Percentiles rank a stretch among this genome's conserved stretches.
Conservation (phyloP, 92 coral and sea anemone species). For the Zoanthus sansibaricus region DNA sequence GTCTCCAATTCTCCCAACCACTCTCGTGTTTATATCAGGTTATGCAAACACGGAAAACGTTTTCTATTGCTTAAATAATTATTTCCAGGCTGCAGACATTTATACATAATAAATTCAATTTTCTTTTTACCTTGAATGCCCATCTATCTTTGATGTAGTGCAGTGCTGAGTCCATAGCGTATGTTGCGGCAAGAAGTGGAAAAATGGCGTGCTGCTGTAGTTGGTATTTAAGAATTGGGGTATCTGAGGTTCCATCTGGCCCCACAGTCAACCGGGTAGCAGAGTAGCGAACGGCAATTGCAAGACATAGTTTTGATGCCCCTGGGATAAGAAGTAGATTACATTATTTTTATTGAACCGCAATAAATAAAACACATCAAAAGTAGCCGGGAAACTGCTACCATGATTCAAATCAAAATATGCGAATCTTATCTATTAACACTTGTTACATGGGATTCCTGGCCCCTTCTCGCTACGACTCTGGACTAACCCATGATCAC, state of each 20-base stretch:
- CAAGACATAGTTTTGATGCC: constrained; percentile 76
- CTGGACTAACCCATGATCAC: too few relatives aligned
- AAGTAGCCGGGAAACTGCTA: neutral
- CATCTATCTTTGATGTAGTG: constrained; percentile 83
- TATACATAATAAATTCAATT: neutral
- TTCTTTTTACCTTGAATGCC: constrained; percentile 70
- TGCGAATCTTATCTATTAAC: too few relatives aligned
- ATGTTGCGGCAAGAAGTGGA: constrained; percentile 78
- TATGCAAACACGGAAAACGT: neutral
- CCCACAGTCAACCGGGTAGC: constrained; percentile 91
- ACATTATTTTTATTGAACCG: neutral
- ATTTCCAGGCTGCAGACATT: too few relatives aligned
- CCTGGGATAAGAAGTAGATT: constrained; percentile 36
- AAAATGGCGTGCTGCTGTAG: constrained; percentile 82
- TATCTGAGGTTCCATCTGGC: constrained; percentile 81
- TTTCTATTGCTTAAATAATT: too few relatives aligned
- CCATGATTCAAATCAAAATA: neutral
- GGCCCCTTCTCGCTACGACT: too few relatives aligned
- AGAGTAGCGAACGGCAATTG: constrained; percentile 85
- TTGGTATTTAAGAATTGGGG: constrained; percentile 81
- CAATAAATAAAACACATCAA: neutral
- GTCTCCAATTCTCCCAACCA: too few relatives aligned
- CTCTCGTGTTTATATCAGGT: too few relatives aligned
- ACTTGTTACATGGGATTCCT: too few relatives aligned
- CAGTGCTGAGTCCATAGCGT: constrained; percentile 77